A percentile compares a stretch with the other conserved stretches of the same genome.
Evolutionary conservation across 1,140 invertebrate species (phyloP).

Genomic region (Pristionchus pacificus): DNA sequence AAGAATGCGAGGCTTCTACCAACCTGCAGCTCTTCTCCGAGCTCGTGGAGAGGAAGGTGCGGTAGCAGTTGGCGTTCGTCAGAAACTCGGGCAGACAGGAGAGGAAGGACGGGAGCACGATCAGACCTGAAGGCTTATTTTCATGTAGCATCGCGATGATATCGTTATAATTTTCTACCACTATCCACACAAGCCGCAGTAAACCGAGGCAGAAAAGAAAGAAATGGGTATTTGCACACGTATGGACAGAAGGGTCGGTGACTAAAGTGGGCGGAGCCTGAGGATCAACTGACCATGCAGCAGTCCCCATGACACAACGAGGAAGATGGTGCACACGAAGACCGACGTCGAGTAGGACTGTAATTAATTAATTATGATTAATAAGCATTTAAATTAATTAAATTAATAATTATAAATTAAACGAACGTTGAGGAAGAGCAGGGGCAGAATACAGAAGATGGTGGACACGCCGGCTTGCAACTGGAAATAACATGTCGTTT

Average conservation of each 20-base stretch:
- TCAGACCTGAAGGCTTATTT: slow-evolving; percentile 9
- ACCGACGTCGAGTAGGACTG: slow-evolving; percentile 68
- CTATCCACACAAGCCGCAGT: too few relatives aligned
- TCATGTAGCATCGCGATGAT: too few relatives aligned
- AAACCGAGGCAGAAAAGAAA: too few relatives aligned
- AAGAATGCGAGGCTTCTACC: too few relatives aligned
- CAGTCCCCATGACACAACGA: slow-evolving; percentile 58
- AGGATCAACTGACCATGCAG: slow-evolving; percentile 57
- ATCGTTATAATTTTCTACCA: too few relatives aligned
- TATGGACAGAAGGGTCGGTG: slow-evolving; percentile 5
- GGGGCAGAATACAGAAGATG: slow-evolving; percentile 79
- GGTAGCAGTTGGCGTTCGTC: slow-evolving; percentile 39
- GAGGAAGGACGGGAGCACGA: slow-evolving; percentile 58
- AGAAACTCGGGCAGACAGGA: slow-evolving; percentile 45
- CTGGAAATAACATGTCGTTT: too few relatives aligned
- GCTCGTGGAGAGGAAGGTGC: slow-evolving; percentile 34
- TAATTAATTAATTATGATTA: slow-evolving; percentile 14
- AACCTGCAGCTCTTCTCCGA: slow-evolving; percentile 31
- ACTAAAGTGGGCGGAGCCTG: background rate
- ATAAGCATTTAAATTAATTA: slow-evolving; percentile 1
- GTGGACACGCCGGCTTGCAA: slow-evolving; percentile 82
- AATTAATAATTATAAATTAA: background rate
- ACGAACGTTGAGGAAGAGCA: slow-evolving; percentile 61
- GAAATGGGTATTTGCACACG: too few relatives aligned
- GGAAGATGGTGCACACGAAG: slow-evolving; percentile 60